Evolutionary conservation across 1,140 invertebrate genomes (phyloP).

Genomic region (Phymorhynchus buccinoides): DNA sequence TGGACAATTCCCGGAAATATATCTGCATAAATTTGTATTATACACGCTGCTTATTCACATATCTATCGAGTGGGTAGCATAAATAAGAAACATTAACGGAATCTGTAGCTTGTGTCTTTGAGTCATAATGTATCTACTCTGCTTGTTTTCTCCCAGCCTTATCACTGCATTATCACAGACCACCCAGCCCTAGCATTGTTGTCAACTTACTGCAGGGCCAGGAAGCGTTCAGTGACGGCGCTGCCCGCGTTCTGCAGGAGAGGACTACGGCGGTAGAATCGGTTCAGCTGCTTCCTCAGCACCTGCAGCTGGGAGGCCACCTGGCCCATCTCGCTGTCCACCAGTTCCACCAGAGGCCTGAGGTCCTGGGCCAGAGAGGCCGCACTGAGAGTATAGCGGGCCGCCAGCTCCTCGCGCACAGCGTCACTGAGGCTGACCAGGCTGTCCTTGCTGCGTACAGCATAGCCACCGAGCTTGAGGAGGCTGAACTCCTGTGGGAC

Average conservation of each 20-base stretch:
- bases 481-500: background rate
- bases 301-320: conserved; percentile 45
- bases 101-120: too few relatives aligned
- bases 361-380: conserved; percentile 31
- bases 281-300: conserved; percentile 43
- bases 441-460: conserved; percentile 3
- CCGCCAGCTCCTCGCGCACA: conserved; percentile 33
- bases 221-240: background rate
- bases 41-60: too few relatives aligned
- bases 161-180: too few relatives aligned
- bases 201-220: background rate
- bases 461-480: background rate
- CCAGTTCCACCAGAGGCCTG: conserved; percentile 16
- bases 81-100: too few relatives aligned
- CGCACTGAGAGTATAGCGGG: conserved; percentile 29
- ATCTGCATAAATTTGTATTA: too few relatives aligned
- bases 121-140: too few relatives aligned
- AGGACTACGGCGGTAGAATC: conserved; percentile 58
- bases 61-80: too few relatives aligned
- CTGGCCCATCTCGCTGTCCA: conserved; percentile 36
- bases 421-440: background rate
- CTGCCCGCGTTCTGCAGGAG: conserved; percentile 55
- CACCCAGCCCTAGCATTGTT: background rate
- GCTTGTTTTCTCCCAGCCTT: too few relatives aligned
- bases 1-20: too few relatives aligned